Percentiles rank a stretch among this genome's conserved stretches.
These are phyloP conservation scores for Chironomus tentans DNA, from an alignment of 2,888 invertebrate species.

Conservation along the genomic window DNA sequence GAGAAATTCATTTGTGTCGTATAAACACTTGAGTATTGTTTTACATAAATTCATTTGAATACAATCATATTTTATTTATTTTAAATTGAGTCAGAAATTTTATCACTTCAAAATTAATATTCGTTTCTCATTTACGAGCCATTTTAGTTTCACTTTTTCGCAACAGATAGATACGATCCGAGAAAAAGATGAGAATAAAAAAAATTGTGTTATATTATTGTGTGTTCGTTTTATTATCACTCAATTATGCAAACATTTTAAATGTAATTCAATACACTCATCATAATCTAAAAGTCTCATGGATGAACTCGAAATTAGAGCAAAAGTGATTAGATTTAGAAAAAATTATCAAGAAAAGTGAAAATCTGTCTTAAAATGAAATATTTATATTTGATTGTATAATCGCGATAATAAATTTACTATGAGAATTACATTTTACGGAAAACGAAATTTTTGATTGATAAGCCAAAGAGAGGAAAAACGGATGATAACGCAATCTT, in stretches of 20 bases:
- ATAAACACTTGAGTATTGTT: not conserved
- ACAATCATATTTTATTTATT: not conserved
- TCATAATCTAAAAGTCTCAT: too few relatives aligned
- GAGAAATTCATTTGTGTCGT: not conserved
- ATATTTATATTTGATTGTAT: too few relatives aligned
- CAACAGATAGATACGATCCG: not conserved
- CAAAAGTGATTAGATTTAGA: too few relatives aligned
- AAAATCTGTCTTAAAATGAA: too few relatives aligned
- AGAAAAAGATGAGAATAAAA: not conserved
- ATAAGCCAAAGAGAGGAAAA: not conserved
- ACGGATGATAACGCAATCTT: constrained; percentile 2
- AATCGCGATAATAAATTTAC: too few relatives aligned
- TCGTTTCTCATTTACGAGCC: not conserved
- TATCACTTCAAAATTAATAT: not conserved
- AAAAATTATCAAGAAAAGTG: too few relatives aligned
- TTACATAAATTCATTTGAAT: not conserved
- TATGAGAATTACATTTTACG: too few relatives aligned
- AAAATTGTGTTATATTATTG: not conserved
- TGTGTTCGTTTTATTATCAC: not conserved
- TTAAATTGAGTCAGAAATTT: not conserved
- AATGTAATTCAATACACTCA: too few relatives aligned
- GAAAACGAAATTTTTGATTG: not conserved
- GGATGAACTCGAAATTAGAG: too few relatives aligned
- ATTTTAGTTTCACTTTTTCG: not conserved
- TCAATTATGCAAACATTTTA: too few relatives aligned